Percentiles rank a stretch among this genome's conserved stretches.
phyloP scores from a whole-genome alignment of 2,888 invertebrate species.

The Trachelus iudaicus region DNA sequence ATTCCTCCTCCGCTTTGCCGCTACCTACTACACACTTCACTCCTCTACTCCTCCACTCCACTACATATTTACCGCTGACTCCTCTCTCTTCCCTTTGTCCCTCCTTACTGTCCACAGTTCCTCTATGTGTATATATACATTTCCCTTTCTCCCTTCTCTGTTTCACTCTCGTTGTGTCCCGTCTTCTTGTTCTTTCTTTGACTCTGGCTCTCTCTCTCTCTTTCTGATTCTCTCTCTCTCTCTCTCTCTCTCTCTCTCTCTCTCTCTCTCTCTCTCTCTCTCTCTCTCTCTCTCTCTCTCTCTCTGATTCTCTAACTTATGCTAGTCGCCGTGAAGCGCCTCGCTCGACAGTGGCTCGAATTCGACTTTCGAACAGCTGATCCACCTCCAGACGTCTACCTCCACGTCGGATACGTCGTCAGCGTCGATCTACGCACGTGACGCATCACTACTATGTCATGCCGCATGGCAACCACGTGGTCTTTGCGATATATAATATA shows the following conservation, averaged over 20 bases:
- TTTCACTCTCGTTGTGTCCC: conserved; percentile 19
- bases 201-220: conserved; percentile 21
- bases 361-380: conserved; percentile 72
- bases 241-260: conserved; percentile 12
- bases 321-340: conserved; percentile 53
- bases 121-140: neutral
- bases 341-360: conserved; percentile 67
- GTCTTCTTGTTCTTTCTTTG: neutral
- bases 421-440: neutral
- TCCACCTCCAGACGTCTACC: conserved; percentile 40
- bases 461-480: neutral
- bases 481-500: neutral
- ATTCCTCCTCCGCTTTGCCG: conserved; percentile 32
- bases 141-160: conserved; percentile 18
- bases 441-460: neutral
- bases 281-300: conserved; percentile 15
- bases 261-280: conserved; percentile 12
- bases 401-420: neutral
- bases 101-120: neutral
- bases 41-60: conserved; percentile 9
- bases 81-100: conserved; percentile 6
- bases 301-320: conserved; percentile 22
- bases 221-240: conserved; percentile 7
- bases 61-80: conserved; percentile 28
- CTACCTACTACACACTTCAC: neutral